phyloP scores from a whole-genome alignment of 2,797 vertebrate species.

The Stomatorhinus walkeri region DNA sequence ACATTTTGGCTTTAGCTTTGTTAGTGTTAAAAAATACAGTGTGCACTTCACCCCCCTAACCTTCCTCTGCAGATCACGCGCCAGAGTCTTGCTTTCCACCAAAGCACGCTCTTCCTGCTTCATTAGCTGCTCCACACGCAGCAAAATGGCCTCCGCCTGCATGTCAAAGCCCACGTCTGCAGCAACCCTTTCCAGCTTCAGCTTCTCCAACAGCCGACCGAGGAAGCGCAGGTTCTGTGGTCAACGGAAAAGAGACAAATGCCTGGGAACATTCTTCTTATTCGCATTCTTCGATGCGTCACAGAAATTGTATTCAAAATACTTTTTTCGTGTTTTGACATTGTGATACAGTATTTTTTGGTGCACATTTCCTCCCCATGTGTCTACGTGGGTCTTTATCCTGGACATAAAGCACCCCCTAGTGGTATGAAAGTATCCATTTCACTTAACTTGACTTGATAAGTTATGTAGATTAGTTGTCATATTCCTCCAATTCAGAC shows the following conservation, averaged over 20 bases:
- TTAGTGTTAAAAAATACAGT: not conserved
- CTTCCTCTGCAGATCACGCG: conserved; percentile 76
- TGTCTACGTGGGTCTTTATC: not conserved
- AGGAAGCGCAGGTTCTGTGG: conserved; percentile 76
- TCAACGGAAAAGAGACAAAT: not conserved
- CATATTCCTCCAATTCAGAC: not conserved
- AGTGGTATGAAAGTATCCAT: not conserved
- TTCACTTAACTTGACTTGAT: not conserved
- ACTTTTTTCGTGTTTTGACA: not conserved
- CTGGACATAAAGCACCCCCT: not conserved
- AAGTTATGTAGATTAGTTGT: not conserved
- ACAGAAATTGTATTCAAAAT: not conserved
- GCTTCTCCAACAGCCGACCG: conserved; percentile 72
- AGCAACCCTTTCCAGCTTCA: conserved; percentile 69
- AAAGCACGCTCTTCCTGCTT: conserved; percentile 70
- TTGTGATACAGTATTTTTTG: not conserved
- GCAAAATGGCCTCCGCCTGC: conserved; percentile 68
- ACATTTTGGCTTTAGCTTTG: not conserved
- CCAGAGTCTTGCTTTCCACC: conserved; percentile 72
- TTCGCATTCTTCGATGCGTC: too few species aligned
- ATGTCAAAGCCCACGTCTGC: conserved; percentile 79
- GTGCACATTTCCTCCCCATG: not conserved
- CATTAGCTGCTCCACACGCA: conserved; percentile 72
- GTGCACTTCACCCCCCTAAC: conserved; percentile 45
- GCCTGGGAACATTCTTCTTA: not conserved